Evolutionary conservation across 2,888 invertebrate species (phyloP).

Genomic region (Serripes groenlandicus): DNA sequence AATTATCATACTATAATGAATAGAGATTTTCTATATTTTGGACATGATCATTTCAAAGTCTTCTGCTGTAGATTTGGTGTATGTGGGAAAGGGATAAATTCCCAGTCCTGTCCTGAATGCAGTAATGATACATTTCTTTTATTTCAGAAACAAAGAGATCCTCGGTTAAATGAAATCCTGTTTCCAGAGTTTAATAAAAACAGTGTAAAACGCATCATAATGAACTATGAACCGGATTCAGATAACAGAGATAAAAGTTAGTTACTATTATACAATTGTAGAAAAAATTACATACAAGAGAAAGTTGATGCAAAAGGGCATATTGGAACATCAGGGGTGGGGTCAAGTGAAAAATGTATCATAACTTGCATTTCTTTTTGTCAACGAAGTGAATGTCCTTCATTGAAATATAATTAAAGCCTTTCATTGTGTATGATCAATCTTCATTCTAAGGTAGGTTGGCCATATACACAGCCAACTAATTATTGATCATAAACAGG

Average conservation of each 20-base stretch:
- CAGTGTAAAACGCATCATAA: slow-evolving; percentile 96
- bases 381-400: too few relatives aligned
- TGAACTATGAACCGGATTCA: slow-evolving; percentile 95
- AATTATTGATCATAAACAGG: too few relatives aligned
- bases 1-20: not conserved
- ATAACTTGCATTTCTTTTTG: too few relatives aligned
- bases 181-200: slow-evolving; percentile 98
- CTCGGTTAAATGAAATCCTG: slow-evolving; percentile 98
- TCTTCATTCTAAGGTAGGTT: too few relatives aligned
- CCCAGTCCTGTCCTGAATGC: not conserved
- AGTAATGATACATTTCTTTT: too few relatives aligned
- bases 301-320: too few relatives aligned
- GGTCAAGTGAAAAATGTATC: too few relatives aligned
- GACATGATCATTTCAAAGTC: not conserved
- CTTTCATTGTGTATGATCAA: too few relatives aligned
- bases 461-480: too few relatives aligned
- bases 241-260: slow-evolving; percentile 91
- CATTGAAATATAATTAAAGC: too few relatives aligned
- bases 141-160: slow-evolving; percentile 97
- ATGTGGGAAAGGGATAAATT: not conserved
- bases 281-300: too few relatives aligned
- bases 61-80: not conserved
- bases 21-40: not conserved
- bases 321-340: too few relatives aligned
- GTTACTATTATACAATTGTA: not conserved